Base-by-base conservation (phyloP, 2,888 invertebrate genomes). In the Oeneis ivallda region DNA sequence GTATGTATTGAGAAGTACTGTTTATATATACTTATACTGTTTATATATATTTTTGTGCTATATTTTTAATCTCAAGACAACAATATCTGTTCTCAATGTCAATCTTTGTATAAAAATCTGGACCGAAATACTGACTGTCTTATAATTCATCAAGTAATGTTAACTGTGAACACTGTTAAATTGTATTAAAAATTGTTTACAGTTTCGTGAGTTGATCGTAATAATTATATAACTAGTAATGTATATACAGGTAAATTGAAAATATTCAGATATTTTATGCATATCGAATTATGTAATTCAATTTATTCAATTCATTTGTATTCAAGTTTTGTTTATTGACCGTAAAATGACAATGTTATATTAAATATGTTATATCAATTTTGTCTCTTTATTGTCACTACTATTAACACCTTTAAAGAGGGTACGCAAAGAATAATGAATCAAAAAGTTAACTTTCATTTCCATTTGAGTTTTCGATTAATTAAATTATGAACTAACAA, bases 261-360 rank as follows among this genome's bases (percentile, higher is more conserved):
- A 17, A 17, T 17, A 2, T 49, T 49, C 8, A 10, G 47, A 19
- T 49, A 49, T 34, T 65, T 65, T 65, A 65, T 65, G 60, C 65
- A 61, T 65, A 65, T 65, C 17, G 47, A 65, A 65, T n/a, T 65
- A 60, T 65, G 65, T 61, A 65, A 17, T 49, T 26, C 26, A 17
- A 10, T 17, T n/a, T n/a, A n/a, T n/a, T 10, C 17, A 15, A 45
- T 15, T 75, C 73, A 72, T 71, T 75, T 75, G 72, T 74, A 73
- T 72, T 73, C 26, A 26, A 26, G 26, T 26, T 26, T 26, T 5
- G 5, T 26, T 26, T 26, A n/a, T n/a, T n/a, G 26, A 4, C 26
- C 26, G 26, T 26, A 2, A 26, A 26, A 26, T 26, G 26, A 4
- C 26, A 26, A 26, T 74, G 74, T 76, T 73, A 10, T 4, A 4